Conservation (phyloP, 1,140 invertebrate genomes). For the Orussus abietinus region DNA sequence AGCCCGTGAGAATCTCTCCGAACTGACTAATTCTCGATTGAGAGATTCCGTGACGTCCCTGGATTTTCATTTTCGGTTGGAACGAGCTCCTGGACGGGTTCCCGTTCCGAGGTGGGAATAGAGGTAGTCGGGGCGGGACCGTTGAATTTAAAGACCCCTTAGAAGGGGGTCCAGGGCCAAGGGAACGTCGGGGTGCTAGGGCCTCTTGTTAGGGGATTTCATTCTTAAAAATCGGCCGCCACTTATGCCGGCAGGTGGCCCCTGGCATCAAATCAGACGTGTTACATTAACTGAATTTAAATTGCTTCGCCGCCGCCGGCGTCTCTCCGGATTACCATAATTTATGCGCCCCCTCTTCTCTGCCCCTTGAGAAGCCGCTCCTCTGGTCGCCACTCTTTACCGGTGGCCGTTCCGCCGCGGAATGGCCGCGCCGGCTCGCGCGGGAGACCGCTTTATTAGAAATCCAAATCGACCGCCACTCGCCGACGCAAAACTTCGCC, state of each 20-base stretch:
- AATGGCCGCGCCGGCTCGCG: slow-evolving; percentile 22
- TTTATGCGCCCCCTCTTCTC: slow-evolving; percentile 51
- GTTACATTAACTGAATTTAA: slow-evolving; percentile 52
- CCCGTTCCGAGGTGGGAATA: too few relatives aligned
- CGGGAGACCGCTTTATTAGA: slow-evolving; percentile 42
- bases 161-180: too few relatives aligned
- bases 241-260: slow-evolving; percentile 45
- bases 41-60: too few relatives aligned
- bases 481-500: too few relatives aligned
- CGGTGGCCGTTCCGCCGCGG: slow-evolving; percentile 15
- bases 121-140: not conserved
- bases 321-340: slow-evolving; percentile 42
- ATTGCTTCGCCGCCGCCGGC: slow-evolving; percentile 32
- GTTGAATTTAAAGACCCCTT: too few relatives aligned
- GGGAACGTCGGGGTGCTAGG: too few relatives aligned
- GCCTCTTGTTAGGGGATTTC: slow-evolving; percentile 38
- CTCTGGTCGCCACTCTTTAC: too few relatives aligned
- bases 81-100: too few relatives aligned
- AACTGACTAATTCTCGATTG: too few relatives aligned
- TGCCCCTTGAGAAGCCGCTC: too few relatives aligned
- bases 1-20: too few relatives aligned
- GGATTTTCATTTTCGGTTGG: too few relatives aligned
- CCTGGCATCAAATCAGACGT: slow-evolving; percentile 44
- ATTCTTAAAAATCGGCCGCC: slow-evolving; percentile 37
- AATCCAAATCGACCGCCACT: slow-evolving; percentile 46